Conservation (phyloP, 2,888 invertebrate species). For the Leuctra nigra region DNA sequence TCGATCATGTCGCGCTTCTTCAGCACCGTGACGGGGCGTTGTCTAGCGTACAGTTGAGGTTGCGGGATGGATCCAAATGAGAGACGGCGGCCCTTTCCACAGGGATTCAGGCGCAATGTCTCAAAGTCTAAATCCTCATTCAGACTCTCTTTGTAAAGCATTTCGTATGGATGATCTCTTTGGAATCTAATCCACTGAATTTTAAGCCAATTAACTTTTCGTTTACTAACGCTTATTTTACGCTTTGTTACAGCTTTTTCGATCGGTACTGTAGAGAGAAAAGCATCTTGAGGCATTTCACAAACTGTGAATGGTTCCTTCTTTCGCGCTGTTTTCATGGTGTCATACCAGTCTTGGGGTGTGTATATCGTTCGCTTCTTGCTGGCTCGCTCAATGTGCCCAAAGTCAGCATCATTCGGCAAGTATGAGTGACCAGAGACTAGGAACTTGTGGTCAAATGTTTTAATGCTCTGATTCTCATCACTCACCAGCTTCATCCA, state of each 20-base stretch:
- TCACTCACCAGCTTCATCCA: slow-evolving; percentile 25
- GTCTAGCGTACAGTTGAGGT: not conserved
- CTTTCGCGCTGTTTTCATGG: slow-evolving; percentile 13
- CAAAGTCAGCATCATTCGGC: slow-evolving; percentile 31
- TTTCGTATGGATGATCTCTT: slow-evolving; percentile 18
- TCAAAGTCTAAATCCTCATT: slow-evolving; percentile 13
- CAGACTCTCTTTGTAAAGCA: slow-evolving; percentile 20
- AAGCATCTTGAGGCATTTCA: slow-evolving; percentile 3
- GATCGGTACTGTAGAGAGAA: slow-evolving; percentile 14
- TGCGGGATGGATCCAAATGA: not conserved
- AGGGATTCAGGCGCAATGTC: not conserved
- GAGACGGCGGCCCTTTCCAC: not conserved
- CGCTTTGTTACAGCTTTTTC: slow-evolving; percentile 15
- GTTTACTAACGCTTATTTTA: slow-evolving; percentile 8
- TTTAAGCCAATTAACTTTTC: slow-evolving; percentile 11
- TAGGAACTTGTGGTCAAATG: slow-evolving; percentile 28
- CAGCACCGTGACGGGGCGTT: not conserved
- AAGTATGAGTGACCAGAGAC: slow-evolving; percentile 31
- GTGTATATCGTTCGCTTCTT: slow-evolving; percentile 13
- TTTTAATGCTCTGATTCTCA: slow-evolving; percentile 9
- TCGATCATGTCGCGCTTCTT: slow-evolving; percentile 3
- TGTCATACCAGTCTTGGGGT: slow-evolving; percentile 17
- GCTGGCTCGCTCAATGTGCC: slow-evolving; percentile 9
- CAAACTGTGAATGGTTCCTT: slow-evolving; percentile 4
- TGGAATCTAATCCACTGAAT: slow-evolving; percentile 17